phyloP scores from a whole-genome alignment of 35 echinoderm and acorn worm genomes.

The Amphiura filiformis region DNA sequence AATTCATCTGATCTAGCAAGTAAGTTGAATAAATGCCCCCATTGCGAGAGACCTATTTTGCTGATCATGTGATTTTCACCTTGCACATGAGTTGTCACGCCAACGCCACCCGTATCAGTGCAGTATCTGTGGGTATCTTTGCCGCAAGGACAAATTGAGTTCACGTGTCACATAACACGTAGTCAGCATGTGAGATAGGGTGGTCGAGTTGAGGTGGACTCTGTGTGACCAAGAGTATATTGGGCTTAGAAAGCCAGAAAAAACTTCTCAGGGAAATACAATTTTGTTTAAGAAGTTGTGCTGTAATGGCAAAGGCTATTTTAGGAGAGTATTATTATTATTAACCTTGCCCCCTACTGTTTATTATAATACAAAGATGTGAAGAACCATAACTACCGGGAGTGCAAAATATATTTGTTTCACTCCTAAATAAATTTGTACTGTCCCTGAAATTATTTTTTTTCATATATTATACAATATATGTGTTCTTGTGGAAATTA shows the following conservation, averaged over 20 bases:
- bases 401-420: not conserved
- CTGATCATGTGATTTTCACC: conserved; percentile 94
- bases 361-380: not conserved
- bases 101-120: conserved; percentile 89
- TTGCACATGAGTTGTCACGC: conserved; percentile 99
- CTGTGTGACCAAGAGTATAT: not conserved
- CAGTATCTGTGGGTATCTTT: conserved; percentile 94
- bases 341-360: not conserved
- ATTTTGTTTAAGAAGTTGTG: conserved; percentile 15
- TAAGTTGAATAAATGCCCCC: conserved; percentile 82
- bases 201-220: not conserved
- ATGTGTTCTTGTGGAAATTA: not conserved
- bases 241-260: not conserved
- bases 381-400: not conserved
- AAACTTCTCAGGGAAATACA: conserved; percentile 6
- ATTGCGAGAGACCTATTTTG: conserved; percentile 94
- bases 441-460: conserved; percentile 1
- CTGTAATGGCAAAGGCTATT: not conserved
- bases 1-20: conserved; percentile 48
- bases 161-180: conserved; percentile 97
- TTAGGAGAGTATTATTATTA: conserved; percentile 2
- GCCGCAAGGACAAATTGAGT: conserved; percentile 98
- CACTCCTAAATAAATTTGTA: not conserved
- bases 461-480: not conserved
- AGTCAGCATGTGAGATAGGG: conserved; percentile 84